These are phyloP conservation scores for Aphelenchoides bicaudatus DNA, from an alignment of 2,888 invertebrate species.

Conservation along the genomic window DNA sequence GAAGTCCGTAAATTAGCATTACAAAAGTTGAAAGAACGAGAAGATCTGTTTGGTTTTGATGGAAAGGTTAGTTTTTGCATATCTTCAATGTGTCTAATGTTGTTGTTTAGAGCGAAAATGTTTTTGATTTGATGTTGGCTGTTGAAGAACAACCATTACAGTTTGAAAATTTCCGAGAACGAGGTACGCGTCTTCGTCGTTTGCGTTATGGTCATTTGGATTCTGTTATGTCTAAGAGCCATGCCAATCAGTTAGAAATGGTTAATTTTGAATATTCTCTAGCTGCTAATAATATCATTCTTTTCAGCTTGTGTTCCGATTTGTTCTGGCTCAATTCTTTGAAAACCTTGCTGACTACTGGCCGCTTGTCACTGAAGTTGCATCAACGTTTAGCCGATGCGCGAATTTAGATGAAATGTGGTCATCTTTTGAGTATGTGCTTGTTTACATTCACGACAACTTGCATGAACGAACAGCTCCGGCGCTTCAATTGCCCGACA, in stretches of 20 bases:
- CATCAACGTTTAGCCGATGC: constrained; percentile 71
- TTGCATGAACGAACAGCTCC: too few species aligned
- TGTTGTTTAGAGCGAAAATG: too few species aligned
- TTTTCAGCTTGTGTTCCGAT: constrained; percentile 70
- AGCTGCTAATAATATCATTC: constrained; percentile 16
- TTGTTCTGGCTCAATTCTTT: constrained; percentile 76
- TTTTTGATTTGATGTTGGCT: constrained; percentile 58
- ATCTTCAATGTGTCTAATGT: not conserved
- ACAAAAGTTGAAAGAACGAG: constrained; percentile 36
- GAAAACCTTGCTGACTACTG: constrained; percentile 83
- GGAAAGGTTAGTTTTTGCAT: not conserved
- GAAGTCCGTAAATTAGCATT: constrained; percentile 35
- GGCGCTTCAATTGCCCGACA: not conserved
- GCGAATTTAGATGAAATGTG: constrained; percentile 61
- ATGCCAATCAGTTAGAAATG: not conserved
- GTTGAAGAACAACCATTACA: constrained; percentile 73
- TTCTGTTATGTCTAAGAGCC: not conserved
- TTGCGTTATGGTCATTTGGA: not conserved
- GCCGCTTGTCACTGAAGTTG: constrained; percentile 76
- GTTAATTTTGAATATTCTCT: not conserved
- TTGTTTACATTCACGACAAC: too few species aligned
- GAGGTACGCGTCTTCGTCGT: constrained; percentile 20
- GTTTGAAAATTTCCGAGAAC: constrained; percentile 74
- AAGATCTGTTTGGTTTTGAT: constrained; percentile 18
- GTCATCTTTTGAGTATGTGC: constrained; percentile 51